Conservation (phyloP, 1,140 invertebrate genomes). For the Aleiodes sp. region DNA sequence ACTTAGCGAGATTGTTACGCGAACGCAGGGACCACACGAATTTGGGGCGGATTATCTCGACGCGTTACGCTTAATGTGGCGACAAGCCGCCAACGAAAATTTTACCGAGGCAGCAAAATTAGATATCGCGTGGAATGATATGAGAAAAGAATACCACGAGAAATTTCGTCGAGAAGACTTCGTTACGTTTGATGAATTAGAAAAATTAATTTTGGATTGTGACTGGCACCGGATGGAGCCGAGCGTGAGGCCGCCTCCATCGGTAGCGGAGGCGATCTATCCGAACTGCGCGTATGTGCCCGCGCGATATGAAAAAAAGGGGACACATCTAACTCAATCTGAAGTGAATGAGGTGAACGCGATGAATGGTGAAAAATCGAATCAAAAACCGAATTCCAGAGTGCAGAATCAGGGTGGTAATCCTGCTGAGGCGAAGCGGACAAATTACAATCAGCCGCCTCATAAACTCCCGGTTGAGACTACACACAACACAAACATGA, state of each 20-base stretch:
- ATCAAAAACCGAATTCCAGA: too few relatives aligned
- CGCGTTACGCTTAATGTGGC: neutral
- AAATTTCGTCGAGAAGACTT: neutral
- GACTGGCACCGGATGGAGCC: neutral
- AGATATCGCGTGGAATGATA: neutral
- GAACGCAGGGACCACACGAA: neutral
- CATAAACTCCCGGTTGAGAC: too few relatives aligned
- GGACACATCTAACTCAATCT: neutral
- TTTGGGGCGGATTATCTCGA: neutral
- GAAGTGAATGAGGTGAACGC: neutral
- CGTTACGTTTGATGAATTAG: neutral
- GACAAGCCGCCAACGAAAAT: neutral
- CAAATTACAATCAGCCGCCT: too few relatives aligned
- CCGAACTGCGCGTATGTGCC: neutral
- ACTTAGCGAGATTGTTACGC: neutral
- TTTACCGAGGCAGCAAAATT: neutral
- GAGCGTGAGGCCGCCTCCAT: neutral
- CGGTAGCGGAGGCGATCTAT: neutral
- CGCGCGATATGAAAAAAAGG: neutral
- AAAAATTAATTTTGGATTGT: neutral
- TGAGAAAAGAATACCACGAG: neutral
- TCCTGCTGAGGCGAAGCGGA: too few relatives aligned
- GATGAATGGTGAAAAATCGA: neutral
- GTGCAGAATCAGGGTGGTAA: too few relatives aligned
- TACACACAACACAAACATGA: too few relatives aligned